A percentile compares a stretch with the other conserved stretches of the same genome.
Conservation (phyloP, 1,140 invertebrate species). For the Trypoxylus dichotomus region DNA sequence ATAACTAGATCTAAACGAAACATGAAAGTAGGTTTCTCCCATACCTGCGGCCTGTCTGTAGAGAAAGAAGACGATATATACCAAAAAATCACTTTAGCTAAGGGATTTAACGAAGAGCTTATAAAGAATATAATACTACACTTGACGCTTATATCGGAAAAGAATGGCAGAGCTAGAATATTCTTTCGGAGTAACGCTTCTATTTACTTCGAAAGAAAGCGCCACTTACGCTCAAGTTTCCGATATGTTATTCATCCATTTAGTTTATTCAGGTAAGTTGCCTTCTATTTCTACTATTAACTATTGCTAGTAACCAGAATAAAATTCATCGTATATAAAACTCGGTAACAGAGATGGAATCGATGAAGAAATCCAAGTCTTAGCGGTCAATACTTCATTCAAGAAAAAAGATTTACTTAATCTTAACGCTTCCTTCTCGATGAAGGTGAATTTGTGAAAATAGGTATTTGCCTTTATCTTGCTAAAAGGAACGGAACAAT, state of each 20-base stretch:
- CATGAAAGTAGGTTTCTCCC: neutral
- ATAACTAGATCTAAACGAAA: neutral
- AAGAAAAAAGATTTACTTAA: too few relatives aligned
- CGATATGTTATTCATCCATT: constrained; percentile 38
- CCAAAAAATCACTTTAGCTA: neutral
- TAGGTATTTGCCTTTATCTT: too few relatives aligned
- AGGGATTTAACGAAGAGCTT: neutral
- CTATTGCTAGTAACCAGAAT: too few relatives aligned
- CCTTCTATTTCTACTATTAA: too few relatives aligned
- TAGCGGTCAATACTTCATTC: too few relatives aligned
- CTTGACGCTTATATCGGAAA: constrained; percentile 3
- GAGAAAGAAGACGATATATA: neutral
- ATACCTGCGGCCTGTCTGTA: neutral
- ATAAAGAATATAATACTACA: neutral
- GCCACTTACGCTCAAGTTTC: constrained; percentile 38
- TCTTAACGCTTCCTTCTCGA: too few relatives aligned
- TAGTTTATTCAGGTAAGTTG: constrained; percentile 36
- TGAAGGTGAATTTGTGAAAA: too few relatives aligned
- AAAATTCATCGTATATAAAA: too few relatives aligned
- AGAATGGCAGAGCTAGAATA: constrained; percentile 12
- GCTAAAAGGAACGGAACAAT: too few relatives aligned
- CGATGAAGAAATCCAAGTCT: too few relatives aligned
- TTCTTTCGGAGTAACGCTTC: constrained; percentile 38
- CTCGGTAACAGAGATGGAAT: too few relatives aligned
- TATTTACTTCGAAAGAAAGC: constrained; percentile 43